Evolutionary conservation across 2,113 vertebrate genomes (phyloP).

Genomic region (Salminus brasiliensis): DNA sequence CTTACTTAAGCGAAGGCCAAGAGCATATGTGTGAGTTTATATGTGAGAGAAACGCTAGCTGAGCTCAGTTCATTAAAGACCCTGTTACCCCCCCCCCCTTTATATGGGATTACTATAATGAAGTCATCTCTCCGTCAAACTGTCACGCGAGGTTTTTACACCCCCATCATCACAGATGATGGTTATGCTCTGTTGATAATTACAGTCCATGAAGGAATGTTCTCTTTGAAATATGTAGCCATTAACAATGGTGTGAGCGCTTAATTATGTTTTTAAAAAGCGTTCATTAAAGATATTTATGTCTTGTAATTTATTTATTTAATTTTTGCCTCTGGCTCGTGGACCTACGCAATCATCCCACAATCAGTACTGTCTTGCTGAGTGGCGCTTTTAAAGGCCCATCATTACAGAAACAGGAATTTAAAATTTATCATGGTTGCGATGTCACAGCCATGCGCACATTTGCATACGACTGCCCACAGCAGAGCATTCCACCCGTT

Average conservation of each 20-base stretch:
- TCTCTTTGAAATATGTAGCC: background rate
- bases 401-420: too few species aligned
- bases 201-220: slow-evolving; percentile 2
- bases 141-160: slow-evolving; percentile 18
- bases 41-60: background rate
- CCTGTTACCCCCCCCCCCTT: background rate
- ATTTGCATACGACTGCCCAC: background rate
- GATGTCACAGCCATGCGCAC: background rate
- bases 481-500: too few species aligned
- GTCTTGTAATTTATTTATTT: background rate
- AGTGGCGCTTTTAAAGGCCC: too few species aligned
- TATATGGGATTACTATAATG: slow-evolving; percentile 33
- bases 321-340: background rate
- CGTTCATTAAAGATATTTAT: background rate
- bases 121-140: slow-evolving; percentile 34
- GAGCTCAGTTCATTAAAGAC: slow-evolving; percentile 45
- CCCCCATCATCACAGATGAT: slow-evolving; percentile 3
- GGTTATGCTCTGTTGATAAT: slow-evolving; percentile 13
- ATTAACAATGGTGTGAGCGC: background rate
- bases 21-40: background rate
- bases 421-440: background rate
- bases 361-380: background rate
- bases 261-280: slow-evolving; percentile 7
- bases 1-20: slow-evolving; percentile 27
- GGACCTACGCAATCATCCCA: background rate